Conservation (phyloP, 2,113 vertebrate genomes). For the Illadopsis cleaveri region DNA sequence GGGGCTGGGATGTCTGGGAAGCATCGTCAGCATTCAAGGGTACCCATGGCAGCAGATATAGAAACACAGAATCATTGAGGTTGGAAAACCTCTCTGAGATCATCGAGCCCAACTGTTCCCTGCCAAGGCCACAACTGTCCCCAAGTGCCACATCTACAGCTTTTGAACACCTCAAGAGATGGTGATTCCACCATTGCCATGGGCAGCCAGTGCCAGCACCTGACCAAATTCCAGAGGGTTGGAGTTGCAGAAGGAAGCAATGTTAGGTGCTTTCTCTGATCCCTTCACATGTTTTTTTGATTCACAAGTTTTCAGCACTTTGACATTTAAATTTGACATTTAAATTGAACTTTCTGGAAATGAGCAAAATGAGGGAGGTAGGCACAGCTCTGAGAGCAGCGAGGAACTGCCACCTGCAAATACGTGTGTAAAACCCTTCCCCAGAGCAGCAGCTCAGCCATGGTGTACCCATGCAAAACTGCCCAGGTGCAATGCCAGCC, state of each 20-base stretch:
- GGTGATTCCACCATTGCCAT: not conserved
- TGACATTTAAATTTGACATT: not conserved
- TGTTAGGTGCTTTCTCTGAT: rapidly evolving
- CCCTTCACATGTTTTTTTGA: not conserved
- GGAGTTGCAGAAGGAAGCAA: not conserved
- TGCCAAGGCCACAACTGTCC: not conserved
- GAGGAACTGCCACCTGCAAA: not conserved
- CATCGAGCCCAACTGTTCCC: rapidly evolving
- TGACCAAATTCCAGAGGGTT: not conserved
- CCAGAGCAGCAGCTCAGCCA: not conserved
- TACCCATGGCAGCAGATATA: not conserved
- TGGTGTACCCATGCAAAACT: not conserved
- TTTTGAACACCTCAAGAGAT: not conserved
- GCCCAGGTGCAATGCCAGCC: rapidly evolving
- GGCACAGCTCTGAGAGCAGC: not conserved
- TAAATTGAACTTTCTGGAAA: not conserved
- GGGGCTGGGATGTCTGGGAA: not conserved
- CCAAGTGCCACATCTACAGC: not conserved
- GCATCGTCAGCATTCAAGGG: not conserved
- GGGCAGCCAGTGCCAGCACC: not conserved
- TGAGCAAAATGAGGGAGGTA: not conserved
- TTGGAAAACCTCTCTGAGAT: not conserved
- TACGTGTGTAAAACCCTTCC: rapidly evolving
- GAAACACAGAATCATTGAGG: not conserved
- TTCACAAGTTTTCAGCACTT: not conserved